Evolutionary conservation across 2,113 vertebrate genomes (phyloP), one percentile per base, ranked within the genome.

Genomic region (Misgurnus anguillicaudatus): DNA sequence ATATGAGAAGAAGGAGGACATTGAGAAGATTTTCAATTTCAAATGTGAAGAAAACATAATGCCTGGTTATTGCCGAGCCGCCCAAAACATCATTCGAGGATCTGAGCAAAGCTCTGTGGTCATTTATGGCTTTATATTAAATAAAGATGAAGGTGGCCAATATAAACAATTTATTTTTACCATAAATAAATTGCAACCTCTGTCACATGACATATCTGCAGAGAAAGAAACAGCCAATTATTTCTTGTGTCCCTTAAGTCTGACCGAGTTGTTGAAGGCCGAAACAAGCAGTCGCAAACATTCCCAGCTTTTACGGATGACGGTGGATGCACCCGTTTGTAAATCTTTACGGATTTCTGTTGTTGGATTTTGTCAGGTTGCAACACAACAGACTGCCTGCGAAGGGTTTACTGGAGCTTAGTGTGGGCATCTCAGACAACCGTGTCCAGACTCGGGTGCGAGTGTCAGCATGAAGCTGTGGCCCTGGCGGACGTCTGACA

Each of bases 11-110:
- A 77, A 42, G 62, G 17, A 77, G 62, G 17, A 24, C 47, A 55
- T 38, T 9, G 47, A 16, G 75, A 19, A 41, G 9, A 24, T 16
- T 65, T 41, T 24, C 24, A 31, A 31, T 31, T 31, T 31, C 24
- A 31, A 31, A n/a, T n/a, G n/a, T 82, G 76, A 69, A 41, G 51
- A 70, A 86, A 58, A 77, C 75, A 81, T 57, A 76, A 87, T 84
- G 80, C 62, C 85, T 42, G 71, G 48, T 11, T 82, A 91, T 92
- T 92, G 89, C 90, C 89, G 91, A 83, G 91, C 89, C 89, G 92
- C 89, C 86, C 80, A 89, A 93, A 92, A 92, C 86, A 89, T 87
- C 88, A 91, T 89, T 87, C 87, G 79, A 81, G 86, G 83, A 83
- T 87, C 16, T 57, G 38, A 57, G 19, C 10, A 24, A 58, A 24